A percentile compares a stretch with the other conserved stretches of the same genome.
Conservation (phyloP, 2,113 vertebrate species). For the Catharus minimus region DNA sequence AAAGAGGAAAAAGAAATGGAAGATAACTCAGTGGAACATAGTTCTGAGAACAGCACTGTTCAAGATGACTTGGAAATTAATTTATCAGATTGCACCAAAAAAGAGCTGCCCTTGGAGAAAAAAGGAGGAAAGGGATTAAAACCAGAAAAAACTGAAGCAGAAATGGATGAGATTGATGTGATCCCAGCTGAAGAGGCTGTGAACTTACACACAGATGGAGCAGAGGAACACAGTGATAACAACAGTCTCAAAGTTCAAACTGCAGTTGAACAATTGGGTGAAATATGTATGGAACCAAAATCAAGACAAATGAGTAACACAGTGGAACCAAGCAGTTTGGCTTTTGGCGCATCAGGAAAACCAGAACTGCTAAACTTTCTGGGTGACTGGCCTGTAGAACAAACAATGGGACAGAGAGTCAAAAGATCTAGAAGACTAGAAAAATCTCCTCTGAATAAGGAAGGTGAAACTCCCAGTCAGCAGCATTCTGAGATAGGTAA, state of each 20-base stretch:
- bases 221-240: background rate
- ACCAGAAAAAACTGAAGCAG: background rate
- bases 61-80: background rate
- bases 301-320: background rate
- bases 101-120: background rate
- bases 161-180: background rate
- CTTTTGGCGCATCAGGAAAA: slow-evolving; percentile 12
- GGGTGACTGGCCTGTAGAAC: slow-evolving; percentile 90
- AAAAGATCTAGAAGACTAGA: slow-evolving; percentile 73
- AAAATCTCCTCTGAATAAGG: slow-evolving; percentile 55
- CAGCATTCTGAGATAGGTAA: background rate
- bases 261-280: background rate
- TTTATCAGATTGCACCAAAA: slow-evolving; percentile 26
- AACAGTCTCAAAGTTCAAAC: background rate
- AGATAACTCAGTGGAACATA: background rate
- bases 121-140: slow-evolving; percentile 34
- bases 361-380: slow-evolving; percentile 78
- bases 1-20: slow-evolving; percentile 28
- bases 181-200: background rate
- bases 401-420: slow-evolving; percentile 81
- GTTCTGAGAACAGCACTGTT: background rate
- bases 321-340: slow-evolving; percentile 39
- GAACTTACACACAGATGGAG: background rate
- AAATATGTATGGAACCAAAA: background rate
- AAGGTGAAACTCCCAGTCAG: background rate